These are phyloP conservation scores for Sebastes trivittatus DNA, from an alignment of 2,797 vertebrate genomes.

Conservation along the genomic window DNA sequence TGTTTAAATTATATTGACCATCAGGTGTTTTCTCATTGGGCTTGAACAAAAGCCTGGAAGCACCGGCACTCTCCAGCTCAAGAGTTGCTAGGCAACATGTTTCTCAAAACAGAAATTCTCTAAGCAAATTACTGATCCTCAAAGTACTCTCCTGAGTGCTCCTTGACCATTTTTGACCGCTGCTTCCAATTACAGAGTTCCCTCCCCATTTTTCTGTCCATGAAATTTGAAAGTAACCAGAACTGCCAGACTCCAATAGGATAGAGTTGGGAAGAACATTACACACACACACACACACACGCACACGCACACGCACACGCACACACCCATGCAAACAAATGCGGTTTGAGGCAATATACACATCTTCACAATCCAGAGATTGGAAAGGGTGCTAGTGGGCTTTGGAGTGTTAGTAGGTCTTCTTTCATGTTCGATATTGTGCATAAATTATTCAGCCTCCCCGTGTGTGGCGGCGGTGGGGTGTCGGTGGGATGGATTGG, in stretches of 20 bases:
- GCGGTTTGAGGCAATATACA: slow-evolving; percentile 37
- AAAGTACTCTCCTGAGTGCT: slow-evolving; percentile 71
- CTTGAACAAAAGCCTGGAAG: slow-evolving; percentile 61
- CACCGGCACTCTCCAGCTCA: slow-evolving; percentile 30
- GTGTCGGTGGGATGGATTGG: slow-evolving; percentile 86
- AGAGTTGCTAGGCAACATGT: slow-evolving; percentile 75
- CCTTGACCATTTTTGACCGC: slow-evolving; percentile 73
- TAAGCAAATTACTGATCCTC: slow-evolving; percentile 76
- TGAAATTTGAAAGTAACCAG: slow-evolving; percentile 66
- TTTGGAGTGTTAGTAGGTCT: slow-evolving; percentile 77
- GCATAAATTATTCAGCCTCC: slow-evolving; percentile 88
- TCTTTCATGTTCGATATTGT: slow-evolving; percentile 88
- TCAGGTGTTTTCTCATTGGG: slow-evolving; percentile 63
- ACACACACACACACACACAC: background rate
- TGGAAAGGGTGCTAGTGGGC: slow-evolving; percentile 64
- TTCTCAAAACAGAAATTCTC: slow-evolving; percentile 73
- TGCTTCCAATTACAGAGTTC: slow-evolving; percentile 72
- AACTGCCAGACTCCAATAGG: slow-evolving; percentile 37
- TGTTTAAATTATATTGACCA: slow-evolving; percentile 69
- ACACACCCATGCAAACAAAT: slow-evolving; percentile 49
- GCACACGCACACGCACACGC: slow-evolving; percentile 1
- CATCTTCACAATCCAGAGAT: slow-evolving; percentile 63
- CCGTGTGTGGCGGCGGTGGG: slow-evolving; percentile 75
- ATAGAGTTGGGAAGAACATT: slow-evolving; percentile 35
- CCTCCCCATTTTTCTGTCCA: slow-evolving; percentile 55